These are phyloP conservation scores for Amitus sp. DNA, from an alignment of 2,888 invertebrate genomes.

Conservation along the genomic window DNA sequence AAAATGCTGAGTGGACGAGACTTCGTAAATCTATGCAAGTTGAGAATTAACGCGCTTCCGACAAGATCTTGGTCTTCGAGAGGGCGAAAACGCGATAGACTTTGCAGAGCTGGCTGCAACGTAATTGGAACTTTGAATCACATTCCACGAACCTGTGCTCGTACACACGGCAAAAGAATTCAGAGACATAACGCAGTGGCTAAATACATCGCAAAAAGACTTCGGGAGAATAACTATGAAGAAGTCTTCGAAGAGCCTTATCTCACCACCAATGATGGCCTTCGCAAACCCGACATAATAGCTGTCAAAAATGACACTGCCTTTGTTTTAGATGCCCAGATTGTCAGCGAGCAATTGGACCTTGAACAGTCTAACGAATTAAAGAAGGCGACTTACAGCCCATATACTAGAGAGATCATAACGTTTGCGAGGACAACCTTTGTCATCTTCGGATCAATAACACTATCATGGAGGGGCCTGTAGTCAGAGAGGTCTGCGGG, in stretches of 20 bases:
- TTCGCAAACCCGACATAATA: conserved; percentile 31
- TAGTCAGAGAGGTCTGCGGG: conserved; percentile 24
- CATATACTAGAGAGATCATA: too few species aligned
- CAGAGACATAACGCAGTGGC: conserved; percentile 50
- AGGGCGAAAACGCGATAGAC: conserved; percentile 29
- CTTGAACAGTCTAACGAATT: too few species aligned
- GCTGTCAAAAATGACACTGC: neutral
- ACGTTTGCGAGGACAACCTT: too few species aligned
- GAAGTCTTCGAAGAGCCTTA: conserved; percentile 41
- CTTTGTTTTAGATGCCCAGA: conserved; percentile 31
- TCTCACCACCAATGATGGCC: conserved; percentile 31
- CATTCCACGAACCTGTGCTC: conserved; percentile 49
- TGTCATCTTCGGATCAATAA: conserved; percentile 8
- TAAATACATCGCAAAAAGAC: conserved; percentile 15
- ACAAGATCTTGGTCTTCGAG: conserved; percentile 46
- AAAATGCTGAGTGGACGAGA: conserved; percentile 50
- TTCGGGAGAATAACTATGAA: neutral
- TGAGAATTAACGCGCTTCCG: conserved; percentile 53
- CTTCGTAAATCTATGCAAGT: conserved; percentile 50
- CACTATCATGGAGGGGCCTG: conserved; percentile 29
- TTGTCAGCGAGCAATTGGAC: conserved; percentile 22
- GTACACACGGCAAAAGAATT: conserved; percentile 55
- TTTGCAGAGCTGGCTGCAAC: conserved; percentile 49
- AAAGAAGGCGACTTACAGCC: too few species aligned
- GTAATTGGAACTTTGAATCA: conserved; percentile 52